Percentiles rank a stretch among this genome's conserved stretches.
These are phyloP conservation scores for Epirrhoe alternata DNA, from an alignment of 2,888 invertebrate species.

Conservation along the genomic window DNA sequence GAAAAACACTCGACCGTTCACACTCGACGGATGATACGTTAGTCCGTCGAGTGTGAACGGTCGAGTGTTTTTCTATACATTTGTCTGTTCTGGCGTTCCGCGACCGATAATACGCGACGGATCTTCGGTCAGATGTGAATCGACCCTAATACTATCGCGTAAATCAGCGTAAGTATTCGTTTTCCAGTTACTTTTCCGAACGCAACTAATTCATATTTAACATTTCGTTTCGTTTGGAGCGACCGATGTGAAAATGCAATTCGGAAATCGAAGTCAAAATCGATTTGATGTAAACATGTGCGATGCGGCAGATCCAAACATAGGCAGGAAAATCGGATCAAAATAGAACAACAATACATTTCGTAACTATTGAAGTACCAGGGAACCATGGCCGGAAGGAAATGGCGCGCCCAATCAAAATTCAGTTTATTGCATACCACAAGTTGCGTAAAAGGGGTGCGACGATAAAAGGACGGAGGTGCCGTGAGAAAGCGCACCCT, in stretches of 20 bases:
- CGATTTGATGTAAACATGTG: not conserved
- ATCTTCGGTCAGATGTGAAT: too few species aligned
- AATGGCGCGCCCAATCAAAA: slow-evolving; percentile 50
- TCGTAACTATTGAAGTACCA: slow-evolving; percentile 32
- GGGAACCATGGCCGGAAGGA: slow-evolving; percentile 46
- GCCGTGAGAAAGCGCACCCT: slow-evolving; percentile 47
- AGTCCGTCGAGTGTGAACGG: too few species aligned
- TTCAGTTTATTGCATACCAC: slow-evolving; percentile 44
- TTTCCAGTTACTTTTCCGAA: too few species aligned
- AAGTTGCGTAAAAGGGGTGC: slow-evolving; percentile 58
- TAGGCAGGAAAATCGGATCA: slow-evolving; percentile 1
- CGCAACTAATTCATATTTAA: too few species aligned
- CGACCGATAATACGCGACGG: too few species aligned
- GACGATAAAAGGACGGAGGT: slow-evolving; percentile 46
- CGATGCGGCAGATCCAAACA: not conserved
- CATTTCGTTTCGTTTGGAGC: not conserved
- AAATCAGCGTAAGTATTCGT: too few species aligned
- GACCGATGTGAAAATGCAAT: not conserved
- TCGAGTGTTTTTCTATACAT: too few species aligned
- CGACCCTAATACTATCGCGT: too few species aligned
- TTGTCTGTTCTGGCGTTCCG: too few species aligned
- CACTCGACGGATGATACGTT: too few species aligned
- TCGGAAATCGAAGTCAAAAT: not conserved
- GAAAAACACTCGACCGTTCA: too few species aligned
- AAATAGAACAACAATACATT: slow-evolving; percentile 24